Percentiles rank a stretch among this genome's conserved stretches.
phyloP scores from a whole-genome alignment of 23 tunicate genomes.

The Halocynthia roretzi region DNA sequence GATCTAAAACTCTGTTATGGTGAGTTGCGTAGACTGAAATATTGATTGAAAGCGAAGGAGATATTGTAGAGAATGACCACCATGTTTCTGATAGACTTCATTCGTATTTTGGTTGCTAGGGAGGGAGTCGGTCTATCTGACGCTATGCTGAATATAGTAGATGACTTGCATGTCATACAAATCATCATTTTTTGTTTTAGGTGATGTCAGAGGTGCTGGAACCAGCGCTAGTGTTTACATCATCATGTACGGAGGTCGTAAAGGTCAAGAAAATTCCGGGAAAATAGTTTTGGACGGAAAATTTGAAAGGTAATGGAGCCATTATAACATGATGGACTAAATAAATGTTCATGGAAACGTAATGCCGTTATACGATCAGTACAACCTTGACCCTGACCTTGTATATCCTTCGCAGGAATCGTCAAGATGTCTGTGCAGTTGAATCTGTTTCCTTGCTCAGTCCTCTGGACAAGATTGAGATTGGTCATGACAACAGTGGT shows the following conservation, averaged over 20 bases:
- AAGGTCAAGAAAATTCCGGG: conserved; percentile 58
- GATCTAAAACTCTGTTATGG: no score
- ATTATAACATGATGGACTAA: neutral
- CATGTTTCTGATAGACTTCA: no score
- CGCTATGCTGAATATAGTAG: no score
- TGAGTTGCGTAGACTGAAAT: no score
- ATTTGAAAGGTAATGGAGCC: conserved; percentile 65
- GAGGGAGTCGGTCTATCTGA: no score
- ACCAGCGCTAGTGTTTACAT: conserved; percentile 95
- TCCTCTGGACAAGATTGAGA: conserved; percentile 84
- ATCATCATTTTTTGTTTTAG: conserved; percentile 9
- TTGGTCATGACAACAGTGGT: conserved; percentile 97
- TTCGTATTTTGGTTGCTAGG: no score
- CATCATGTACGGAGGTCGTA: conserved; percentile 72
- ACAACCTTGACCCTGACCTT: neutral
- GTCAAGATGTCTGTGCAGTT: conserved; percentile 66
- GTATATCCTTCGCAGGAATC: conserved; percentile 34
- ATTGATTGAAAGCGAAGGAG: no score
- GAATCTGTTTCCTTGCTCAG: conserved; percentile 72
- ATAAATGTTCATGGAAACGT: neutral
- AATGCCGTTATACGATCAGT: no score
- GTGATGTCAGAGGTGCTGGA: conserved; percentile 96
- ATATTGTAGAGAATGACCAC: no score
- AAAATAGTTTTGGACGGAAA: conserved; percentile 79
- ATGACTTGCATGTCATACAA: no score